Base-by-base conservation (phyloP, 2,797 vertebrate species). In the Sebastes hubbsi region DNA sequence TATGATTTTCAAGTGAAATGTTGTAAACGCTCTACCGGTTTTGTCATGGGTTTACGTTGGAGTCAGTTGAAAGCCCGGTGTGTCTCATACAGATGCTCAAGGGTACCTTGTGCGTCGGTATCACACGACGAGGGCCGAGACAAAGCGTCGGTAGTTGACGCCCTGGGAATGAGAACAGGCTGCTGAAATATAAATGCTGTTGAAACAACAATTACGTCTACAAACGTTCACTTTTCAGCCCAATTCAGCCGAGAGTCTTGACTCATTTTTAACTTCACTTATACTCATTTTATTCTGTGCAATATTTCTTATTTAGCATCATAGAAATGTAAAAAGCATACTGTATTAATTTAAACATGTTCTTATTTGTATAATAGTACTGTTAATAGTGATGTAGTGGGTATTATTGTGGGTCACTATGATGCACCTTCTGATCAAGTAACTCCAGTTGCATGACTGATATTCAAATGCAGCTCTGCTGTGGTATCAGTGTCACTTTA, bases 391-490 rank as follows among this genome's bases (percentile, higher is more conserved):
- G 6, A 8, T 22, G 9, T 14, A 9, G 59, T 29, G 20, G 59
- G 55, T 18, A 5, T 72, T 16, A 38, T 30, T 62, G 18, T 1
- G 16, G 38, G 32, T 25, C 61, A n/a, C 12, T 20, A 8, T 52
- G 16, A 46, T 52, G 49, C 42, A 46, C 42, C 42, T 18, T n/a
- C 49, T 9, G 49, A 52, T 52, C 49, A 52, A 46, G 1, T 6
- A 68, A 32, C 34, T 66, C 34, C 71, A 46, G 2, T 1, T 59
- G 10, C 18, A n/a, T 20, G 30, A 62, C 34, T 52, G 75, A 80
- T 77, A 77, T 76, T 83, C 32, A 72, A 62, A 78, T 83, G 4
- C 29, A 36, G 49, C 3, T 64, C 1, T 72, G 68, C 63, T 86
- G 34, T 36, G 66, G 70, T 24, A 64, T 74, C 62, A 42, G 70